These are phyloP conservation scores for Synergus itoensis DNA, from an alignment of 2,888 invertebrate genomes.

Conservation along the genomic window DNA sequence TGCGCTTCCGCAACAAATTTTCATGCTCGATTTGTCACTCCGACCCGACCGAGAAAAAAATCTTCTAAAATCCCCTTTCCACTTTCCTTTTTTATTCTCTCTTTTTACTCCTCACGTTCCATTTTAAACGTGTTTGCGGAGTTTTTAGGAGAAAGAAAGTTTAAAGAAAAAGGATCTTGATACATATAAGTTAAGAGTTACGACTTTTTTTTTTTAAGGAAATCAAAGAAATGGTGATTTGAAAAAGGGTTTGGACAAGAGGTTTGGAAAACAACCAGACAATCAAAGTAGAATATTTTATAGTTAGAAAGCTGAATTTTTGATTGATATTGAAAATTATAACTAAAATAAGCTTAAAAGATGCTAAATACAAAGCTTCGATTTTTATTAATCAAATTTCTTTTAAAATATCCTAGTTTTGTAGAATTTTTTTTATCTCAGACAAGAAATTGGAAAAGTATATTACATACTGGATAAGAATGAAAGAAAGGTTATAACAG, in stretches of 20 bases:
- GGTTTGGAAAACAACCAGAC: not conserved
- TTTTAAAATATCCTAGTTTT: not conserved
- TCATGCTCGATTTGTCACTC: slow-evolving; percentile 38
- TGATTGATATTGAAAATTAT: too few relatives aligned
- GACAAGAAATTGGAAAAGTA: slow-evolving; percentile 18
- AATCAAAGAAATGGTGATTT: not conserved
- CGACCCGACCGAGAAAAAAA: slow-evolving; percentile 12
- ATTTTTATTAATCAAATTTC: not conserved
- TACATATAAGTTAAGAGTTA: not conserved
- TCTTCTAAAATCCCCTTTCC: not conserved
- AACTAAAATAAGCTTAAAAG: too few relatives aligned
- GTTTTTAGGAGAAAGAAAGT: not conserved
- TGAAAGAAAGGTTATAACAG: slow-evolving; percentile 4
- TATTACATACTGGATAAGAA: not conserved
- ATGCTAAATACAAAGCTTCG: too few relatives aligned
- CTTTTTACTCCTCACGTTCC: not conserved
- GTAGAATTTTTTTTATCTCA: not conserved
- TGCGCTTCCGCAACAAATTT: slow-evolving; percentile 25
- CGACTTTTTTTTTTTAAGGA: not conserved
- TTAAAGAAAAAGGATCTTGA: not conserved
- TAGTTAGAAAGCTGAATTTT: too few relatives aligned
- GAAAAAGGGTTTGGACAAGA: too few relatives aligned
- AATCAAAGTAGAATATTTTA: too few relatives aligned
- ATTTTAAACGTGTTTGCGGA: not conserved
- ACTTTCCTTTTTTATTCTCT: not conserved